Conservation (phyloP, 2,888 invertebrate genomes). For the Amiota minor region DNA sequence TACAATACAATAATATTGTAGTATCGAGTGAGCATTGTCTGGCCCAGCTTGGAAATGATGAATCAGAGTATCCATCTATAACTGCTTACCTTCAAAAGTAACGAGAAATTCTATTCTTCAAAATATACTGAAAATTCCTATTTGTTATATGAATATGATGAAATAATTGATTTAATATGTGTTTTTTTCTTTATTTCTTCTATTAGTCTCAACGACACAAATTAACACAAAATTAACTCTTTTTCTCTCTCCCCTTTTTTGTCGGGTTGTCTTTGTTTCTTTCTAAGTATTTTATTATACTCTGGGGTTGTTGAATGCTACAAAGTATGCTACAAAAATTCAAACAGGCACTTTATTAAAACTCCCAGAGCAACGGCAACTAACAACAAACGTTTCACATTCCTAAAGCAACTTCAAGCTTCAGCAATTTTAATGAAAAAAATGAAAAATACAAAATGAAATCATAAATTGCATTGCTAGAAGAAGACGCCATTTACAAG, state of each 20-base stretch:
- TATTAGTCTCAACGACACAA: background rate
- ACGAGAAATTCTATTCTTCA: too few relatives aligned
- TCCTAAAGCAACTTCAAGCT: background rate
- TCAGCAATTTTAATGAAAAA: constrained; percentile 13
- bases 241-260: background rate
- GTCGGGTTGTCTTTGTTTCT: too few relatives aligned
- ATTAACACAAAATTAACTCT: background rate
- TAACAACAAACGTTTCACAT: constrained; percentile 6
- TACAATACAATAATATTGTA: too few relatives aligned
- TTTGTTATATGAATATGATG: too few relatives aligned
- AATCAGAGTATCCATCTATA: too few relatives aligned
- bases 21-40: too few relatives aligned
- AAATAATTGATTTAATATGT: too few relatives aligned
- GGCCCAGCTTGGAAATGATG: too few relatives aligned
- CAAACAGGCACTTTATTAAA: background rate
- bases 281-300: background rate
- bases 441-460: background rate
- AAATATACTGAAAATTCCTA: too few relatives aligned
- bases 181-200: too few relatives aligned
- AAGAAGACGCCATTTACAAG: too few relatives aligned
- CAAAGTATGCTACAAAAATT: constrained; percentile 8
- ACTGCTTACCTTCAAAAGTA: too few relatives aligned
- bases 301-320: background rate
- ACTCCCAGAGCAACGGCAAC: background rate
- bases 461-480: constrained; percentile 13